Evolutionary conservation across 2,797 vertebrate species (phyloP), one percentile per base, ranked within the genome.

Genomic region (Carduelis carduelis): DNA sequence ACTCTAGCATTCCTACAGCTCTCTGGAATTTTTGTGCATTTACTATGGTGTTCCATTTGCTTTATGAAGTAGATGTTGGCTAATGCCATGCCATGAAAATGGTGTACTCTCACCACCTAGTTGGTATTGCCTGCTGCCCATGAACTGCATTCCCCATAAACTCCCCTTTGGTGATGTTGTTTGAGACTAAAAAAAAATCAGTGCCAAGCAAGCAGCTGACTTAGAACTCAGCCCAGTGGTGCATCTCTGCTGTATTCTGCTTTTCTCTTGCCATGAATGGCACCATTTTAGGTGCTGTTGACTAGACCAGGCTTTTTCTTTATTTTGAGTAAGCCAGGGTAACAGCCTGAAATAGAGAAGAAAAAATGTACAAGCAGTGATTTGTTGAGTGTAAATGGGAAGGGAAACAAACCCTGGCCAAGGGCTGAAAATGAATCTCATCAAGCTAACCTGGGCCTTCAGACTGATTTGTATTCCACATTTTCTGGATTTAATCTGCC

Each of bases 371-470:
- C 16, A 19, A 72, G 34, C 14, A 59, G 27, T 91, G 65, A 91
- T 95, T 94, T 81, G 55, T 92, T 94, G 70, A 74, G 80, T 65
- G 44, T 76, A 79, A 89, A 82, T 65, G 49, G 34, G 56, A 83
- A 94, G 63, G 56, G 87, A 93, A 89, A 83, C 72, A 69, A 93
- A 59, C 17, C 66, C 47, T 77, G 53, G 68, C 78, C 76, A 91
- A 90, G 24, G 47, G 8, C 30, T 85, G 93, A 87, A 95, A 93
- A 75, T 60, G 3, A 83, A 77, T 85, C 71, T 90, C 41, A 7
- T 76, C 28, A 44, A 52, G 13, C 63, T 89, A 83, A 87, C 35
- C 39, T 24, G 9, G 24, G 15, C 69, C 43, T 92, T 90, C 82
- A 89, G 70, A 52, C 46, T 83, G 72, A 85, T 81, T 82, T 90